Evolutionary conservation across 92 coral and sea anemone species (phyloP).

Genomic region (Porites divaricata): DNA sequence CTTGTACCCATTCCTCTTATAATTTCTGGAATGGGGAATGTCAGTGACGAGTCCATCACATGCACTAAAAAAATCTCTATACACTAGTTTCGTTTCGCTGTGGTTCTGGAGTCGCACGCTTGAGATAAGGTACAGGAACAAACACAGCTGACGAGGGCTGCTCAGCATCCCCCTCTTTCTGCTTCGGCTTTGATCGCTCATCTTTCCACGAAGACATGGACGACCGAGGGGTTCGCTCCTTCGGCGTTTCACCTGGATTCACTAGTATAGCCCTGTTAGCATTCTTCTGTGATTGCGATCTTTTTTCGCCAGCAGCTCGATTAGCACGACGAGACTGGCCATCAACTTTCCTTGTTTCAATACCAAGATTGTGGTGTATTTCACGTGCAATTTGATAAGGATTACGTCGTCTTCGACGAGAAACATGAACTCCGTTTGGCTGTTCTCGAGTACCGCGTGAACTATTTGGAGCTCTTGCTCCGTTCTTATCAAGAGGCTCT

Average conservation of each 20-base stretch:
- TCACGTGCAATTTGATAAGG: slow-evolving; percentile 54
- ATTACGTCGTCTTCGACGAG: slow-evolving; percentile 46
- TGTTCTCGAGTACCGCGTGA: slow-evolving; percentile 32
- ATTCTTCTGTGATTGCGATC: slow-evolving; percentile 26
- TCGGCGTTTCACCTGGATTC: slow-evolving; percentile 37
- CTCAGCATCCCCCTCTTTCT: slow-evolving; percentile 78
- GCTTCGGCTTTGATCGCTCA: slow-evolving; percentile 85
- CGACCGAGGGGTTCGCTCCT: slow-evolving; percentile 60
- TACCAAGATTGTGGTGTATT: slow-evolving; percentile 45
- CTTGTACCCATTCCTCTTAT: too few relatives aligned
- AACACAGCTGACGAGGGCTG: slow-evolving; percentile 67
- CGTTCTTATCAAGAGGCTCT: slow-evolving; percentile 30
- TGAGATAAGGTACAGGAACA: slow-evolving; percentile 91
- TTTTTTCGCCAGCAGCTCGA: slow-evolving; percentile 13
- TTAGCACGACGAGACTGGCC: slow-evolving; percentile 20
- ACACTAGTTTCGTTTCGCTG: slow-evolving; percentile 83
- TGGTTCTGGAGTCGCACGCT: slow-evolving; percentile 49
- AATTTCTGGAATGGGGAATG: background rate
- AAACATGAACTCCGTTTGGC: slow-evolving; percentile 32
- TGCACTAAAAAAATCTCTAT: background rate
- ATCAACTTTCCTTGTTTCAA: slow-evolving; percentile 29
- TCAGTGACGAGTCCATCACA: background rate
- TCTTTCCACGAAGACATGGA: slow-evolving; percentile 73
- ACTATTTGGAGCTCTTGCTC: slow-evolving; percentile 17
- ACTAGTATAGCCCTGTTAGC: background rate